These are phyloP conservation scores for Wasmannia auropunctata DNA, from an alignment of 1,140 invertebrate genomes.

Conservation along the genomic window DNA sequence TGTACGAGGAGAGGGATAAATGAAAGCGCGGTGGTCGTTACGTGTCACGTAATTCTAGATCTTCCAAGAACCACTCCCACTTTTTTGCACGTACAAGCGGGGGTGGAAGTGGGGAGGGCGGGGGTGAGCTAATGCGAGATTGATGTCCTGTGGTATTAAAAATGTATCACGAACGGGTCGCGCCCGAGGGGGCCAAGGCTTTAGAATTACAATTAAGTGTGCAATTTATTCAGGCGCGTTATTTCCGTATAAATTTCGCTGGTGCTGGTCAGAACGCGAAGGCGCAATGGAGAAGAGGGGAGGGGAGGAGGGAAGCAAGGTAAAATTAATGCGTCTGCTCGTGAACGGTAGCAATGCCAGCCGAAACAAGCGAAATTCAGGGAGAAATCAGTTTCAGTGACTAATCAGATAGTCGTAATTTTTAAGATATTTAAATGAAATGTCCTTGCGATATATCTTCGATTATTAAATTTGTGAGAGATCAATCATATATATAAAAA, in stretches of 20 bases:
- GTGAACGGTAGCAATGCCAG: constrained; percentile 1
- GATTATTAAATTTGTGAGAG: background rate
- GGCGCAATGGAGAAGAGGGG: background rate
- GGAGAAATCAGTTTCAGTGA: constrained; percentile 28
- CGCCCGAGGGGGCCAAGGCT: constrained; percentile 47
- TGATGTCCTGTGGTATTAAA: constrained; percentile 77
- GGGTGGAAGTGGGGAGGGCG: too few species aligned
- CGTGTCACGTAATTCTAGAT: constrained; percentile 51
- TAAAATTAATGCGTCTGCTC: constrained; percentile 71
- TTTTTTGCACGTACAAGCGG: constrained; percentile 21
- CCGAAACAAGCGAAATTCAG: constrained; percentile 43
- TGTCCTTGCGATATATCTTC: background rate
- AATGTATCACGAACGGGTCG: constrained; percentile 75
- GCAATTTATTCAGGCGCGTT: constrained; percentile 70
- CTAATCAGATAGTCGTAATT: background rate
- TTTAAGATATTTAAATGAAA: background rate
- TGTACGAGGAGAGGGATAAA: constrained; percentile 38
- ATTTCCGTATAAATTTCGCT: constrained; percentile 67
- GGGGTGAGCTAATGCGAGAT: constrained; percentile 76
- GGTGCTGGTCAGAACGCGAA: constrained; percentile 45
- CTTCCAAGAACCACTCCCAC: constrained; percentile 16
- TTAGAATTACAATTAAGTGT: constrained; percentile 76
- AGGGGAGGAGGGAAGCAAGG: constrained; percentile 43
- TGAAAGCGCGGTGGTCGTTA: constrained; percentile 47
- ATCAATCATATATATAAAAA: too few species aligned